Evolutionary conservation across 2,797 vertebrate genomes (phyloP).

Genomic region (Spheniscus humboldti): DNA sequence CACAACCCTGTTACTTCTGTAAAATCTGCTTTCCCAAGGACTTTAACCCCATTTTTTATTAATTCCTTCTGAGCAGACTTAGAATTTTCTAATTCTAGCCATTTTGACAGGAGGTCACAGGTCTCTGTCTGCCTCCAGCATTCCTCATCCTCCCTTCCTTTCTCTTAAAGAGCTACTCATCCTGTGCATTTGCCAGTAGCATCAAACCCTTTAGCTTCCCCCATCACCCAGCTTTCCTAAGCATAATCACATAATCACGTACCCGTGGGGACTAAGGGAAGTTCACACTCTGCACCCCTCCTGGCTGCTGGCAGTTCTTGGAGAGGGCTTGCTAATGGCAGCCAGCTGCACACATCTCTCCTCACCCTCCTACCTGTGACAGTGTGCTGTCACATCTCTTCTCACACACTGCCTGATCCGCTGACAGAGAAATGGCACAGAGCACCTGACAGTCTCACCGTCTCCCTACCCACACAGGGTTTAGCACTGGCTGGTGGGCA

Average conservation of each 20-base stretch:
- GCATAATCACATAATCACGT: not conserved
- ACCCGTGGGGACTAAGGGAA: not conserved
- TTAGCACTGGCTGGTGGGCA: not conserved
- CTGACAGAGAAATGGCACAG: not conserved
- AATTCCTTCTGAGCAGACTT: not conserved
- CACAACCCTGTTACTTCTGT: not conserved
- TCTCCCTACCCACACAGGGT: not conserved
- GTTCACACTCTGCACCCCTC: not conserved
- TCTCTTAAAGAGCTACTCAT: not conserved
- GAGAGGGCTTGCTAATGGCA: not conserved
- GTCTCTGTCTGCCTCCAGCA: not conserved
- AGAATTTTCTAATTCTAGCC: not conserved
- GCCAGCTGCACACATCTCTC: not conserved
- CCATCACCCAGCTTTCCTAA: not conserved
- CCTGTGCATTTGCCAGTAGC: not conserved
- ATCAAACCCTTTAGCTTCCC: not conserved
- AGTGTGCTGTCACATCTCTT: not conserved
- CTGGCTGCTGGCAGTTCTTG: not conserved
- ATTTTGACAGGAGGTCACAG: not conserved
- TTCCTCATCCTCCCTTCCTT: not conserved
- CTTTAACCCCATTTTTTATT: not conserved
- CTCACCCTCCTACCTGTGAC: not conserved
- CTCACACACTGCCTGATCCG: not conserved
- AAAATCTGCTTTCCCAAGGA: not conserved
- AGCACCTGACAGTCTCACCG: accelerated